Conservation (phyloP, 2,113 vertebrate genomes). For the Embiotoca jacksoni region DNA sequence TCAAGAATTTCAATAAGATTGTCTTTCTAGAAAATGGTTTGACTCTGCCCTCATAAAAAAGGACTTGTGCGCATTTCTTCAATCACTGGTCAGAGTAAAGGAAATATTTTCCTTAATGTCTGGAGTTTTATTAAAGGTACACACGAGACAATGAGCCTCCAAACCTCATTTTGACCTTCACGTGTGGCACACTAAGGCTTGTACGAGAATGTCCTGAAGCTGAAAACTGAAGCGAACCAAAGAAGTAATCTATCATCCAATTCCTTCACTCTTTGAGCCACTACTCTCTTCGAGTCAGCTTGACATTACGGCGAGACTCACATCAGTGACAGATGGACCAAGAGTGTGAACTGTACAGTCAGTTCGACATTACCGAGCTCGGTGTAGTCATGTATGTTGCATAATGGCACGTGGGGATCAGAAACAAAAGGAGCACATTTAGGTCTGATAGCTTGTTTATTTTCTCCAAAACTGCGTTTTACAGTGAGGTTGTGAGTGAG, state of each 20-base stretch:
- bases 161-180: constrained; percentile 43
- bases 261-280: constrained; percentile 31
- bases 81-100: not conserved
- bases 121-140: not conserved
- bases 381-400: constrained; percentile 32
- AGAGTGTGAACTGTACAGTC: constrained; percentile 29
- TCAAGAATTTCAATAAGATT: too few relatives aligned
- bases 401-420: constrained; percentile 40
- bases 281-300: constrained; percentile 1
- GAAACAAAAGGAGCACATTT: constrained; percentile 58
- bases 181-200: not conserved
- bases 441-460: constrained; percentile 73
- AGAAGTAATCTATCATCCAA: constrained; percentile 26
- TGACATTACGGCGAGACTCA: not conserved
- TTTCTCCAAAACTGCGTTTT: constrained; percentile 64
- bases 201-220: constrained; percentile 36
- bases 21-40: too few relatives aligned
- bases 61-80: not conserved
- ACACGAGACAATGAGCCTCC: not conserved
- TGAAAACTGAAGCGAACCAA: constrained; percentile 12
- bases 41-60: too few relatives aligned
- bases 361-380: constrained; percentile 15
- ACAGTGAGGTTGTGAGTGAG: constrained; percentile 56
- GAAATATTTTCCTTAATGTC: not conserved
- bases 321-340: constrained; percentile 13